Percentiles rank a stretch among this genome's conserved stretches.
phyloP scores from a whole-genome alignment of 2,888 invertebrate genomes.

The Melinopterus prodromus region DNA sequence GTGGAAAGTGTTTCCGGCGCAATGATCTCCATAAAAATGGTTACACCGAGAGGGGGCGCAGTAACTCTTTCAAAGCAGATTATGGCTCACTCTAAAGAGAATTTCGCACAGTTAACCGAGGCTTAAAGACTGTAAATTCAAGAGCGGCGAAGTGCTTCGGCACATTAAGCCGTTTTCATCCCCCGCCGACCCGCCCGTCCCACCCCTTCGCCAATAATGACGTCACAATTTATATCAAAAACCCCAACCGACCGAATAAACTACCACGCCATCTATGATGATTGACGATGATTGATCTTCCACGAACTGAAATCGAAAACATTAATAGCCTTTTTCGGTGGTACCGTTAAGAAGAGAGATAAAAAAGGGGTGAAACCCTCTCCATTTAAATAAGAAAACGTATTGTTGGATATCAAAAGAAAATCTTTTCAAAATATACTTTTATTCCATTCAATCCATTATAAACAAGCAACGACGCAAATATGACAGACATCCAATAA shows the following conservation, averaged over 20 bases:
- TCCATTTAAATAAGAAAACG: no score
- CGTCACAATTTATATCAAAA: neutral
- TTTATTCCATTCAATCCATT: neutral
- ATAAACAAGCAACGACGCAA: no score
- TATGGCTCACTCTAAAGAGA: neutral
- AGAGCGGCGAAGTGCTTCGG: conserved; percentile 4
- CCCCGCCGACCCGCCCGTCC: neutral
- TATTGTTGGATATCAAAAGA: neutral
- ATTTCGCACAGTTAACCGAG: neutral
- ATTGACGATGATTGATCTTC: neutral
- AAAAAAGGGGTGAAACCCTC: neutral
- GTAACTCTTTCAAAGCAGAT: neutral
- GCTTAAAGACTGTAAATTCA: neutral
- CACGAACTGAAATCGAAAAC: neutral
- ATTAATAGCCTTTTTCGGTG: neutral
- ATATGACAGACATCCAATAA: no score
- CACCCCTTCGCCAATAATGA: neutral
- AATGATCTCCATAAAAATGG: conserved; percentile 4
- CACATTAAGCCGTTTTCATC: neutral
- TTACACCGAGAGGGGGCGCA: neutral
- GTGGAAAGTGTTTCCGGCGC: conserved; percentile 4
- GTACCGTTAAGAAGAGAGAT: neutral
- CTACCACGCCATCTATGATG: neutral
- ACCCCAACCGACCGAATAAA: neutral
- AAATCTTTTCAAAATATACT: neutral